A percentile compares a stretch with the other conserved stretches of the same genome.
Evolutionary conservation across 1,140 invertebrate genomes (phyloP).

Genomic region (Pectinophora gossypiella): DNA sequence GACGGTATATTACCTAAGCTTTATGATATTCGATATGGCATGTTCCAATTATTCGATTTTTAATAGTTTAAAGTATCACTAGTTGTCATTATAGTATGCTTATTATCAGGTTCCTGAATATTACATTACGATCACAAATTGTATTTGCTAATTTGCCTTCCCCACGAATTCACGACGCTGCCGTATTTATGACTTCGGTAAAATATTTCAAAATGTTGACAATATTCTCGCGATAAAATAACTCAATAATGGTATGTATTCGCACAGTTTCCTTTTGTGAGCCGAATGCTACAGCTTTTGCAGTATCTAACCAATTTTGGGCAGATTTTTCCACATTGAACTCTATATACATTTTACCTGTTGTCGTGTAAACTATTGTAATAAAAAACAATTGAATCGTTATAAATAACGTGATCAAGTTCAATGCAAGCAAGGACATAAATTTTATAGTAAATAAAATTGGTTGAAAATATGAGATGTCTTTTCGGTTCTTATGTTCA

Average conservation of each 20-base stretch:
- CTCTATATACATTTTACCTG: slow-evolving; percentile 42
- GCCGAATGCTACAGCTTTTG: slow-evolving; percentile 33
- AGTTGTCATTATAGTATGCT: no score
- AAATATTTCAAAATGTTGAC: slow-evolving; percentile 40
- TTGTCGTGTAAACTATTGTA: slow-evolving; percentile 33
- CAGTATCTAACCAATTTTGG: slow-evolving; percentile 32
- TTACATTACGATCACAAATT: no score
- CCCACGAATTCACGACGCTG: no score
- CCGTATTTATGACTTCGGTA: no score
- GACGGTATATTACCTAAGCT: no score
- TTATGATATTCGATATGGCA: no score
- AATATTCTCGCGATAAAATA: slow-evolving; percentile 37
- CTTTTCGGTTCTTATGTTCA: slow-evolving; percentile 4
- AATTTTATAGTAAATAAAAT: slow-evolving; percentile 31
- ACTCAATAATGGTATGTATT: slow-evolving; percentile 37
- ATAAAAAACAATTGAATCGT: slow-evolving; percentile 35
- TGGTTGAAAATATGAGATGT: slow-evolving; percentile 13
- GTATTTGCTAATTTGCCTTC: no score
- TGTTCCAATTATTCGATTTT: no score
- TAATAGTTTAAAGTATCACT: no score
- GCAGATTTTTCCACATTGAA: slow-evolving; percentile 34
- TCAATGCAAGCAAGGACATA: slow-evolving; percentile 32
- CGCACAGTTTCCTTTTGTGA: slow-evolving; percentile 34
- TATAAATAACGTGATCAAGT: slow-evolving; percentile 35
- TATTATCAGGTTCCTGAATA: no score